phyloP scores from a whole-genome alignment of 2,888 invertebrate genomes.

The Salpingus planirostris region DNA sequence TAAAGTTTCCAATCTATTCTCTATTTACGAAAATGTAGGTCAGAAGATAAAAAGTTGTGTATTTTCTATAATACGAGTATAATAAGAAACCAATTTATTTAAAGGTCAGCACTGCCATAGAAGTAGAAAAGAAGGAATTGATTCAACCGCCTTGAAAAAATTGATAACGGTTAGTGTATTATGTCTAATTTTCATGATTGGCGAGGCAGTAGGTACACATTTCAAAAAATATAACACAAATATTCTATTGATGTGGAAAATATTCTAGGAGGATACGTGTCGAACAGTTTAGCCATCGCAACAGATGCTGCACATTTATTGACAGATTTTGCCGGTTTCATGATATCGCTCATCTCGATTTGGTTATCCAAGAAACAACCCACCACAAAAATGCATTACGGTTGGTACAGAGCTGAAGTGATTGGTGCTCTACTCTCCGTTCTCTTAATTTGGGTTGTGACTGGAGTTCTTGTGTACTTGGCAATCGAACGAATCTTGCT shows the following conservation, averaged over 20 bases:
- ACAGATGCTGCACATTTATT: conserved; percentile 97
- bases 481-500: conserved; percentile 79
- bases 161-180: conserved; percentile 80
- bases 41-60: too few relatives aligned
- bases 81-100: too few relatives aligned
- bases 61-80: too few relatives aligned
- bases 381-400: conserved; percentile 83
- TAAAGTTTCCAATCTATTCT: too few relatives aligned
- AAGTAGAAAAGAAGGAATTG: too few relatives aligned
- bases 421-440: conserved; percentile 97
- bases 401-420: conserved; percentile 94
- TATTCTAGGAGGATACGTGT: conserved; percentile 52
- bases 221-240: too few relatives aligned
- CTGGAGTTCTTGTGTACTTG: conserved; percentile 88
- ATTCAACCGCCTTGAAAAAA: too few relatives aligned
- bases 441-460: conserved; percentile 95
- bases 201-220: conserved; percentile 82
- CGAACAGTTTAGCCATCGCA: conserved; percentile 62
- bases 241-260: conserved; percentile 1
- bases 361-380: conserved; percentile 80
- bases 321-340: conserved; percentile 96
- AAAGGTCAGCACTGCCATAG: too few relatives aligned
- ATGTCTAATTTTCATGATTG: conserved; percentile 90
- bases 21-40: too few relatives aligned
- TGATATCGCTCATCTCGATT: conserved; percentile 94